Evolutionary conservation across 2,797 vertebrate species (phyloP), one percentile per base, ranked within the genome.

Genomic region (Cottoperca gobio): DNA sequence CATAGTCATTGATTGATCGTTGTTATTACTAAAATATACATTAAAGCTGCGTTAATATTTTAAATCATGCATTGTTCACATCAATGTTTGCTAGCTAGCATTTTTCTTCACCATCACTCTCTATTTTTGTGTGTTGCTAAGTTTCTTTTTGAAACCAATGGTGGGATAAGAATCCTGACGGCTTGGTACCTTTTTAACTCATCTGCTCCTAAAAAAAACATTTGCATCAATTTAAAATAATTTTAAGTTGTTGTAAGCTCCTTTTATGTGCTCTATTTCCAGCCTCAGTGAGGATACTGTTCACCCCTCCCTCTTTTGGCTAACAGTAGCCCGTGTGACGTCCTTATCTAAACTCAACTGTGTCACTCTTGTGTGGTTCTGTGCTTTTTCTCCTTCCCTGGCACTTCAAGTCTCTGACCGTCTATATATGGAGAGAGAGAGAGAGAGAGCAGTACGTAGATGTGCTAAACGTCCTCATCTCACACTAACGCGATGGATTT

Each of bases 331-430:
- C 80, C 69, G 33, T 35, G 70, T 83, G 65, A 73, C 2, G 24
- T 88, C 71, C 61, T 67, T 40, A 77, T 83, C 85, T 81, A 33
- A 83, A 76, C 81, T 75, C 58, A 45, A 78, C 63, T 88, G 79
- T 86, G 78, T 70, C 87, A 88, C 81, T 85, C 70, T 71, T 83
- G 39, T 83, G 85, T 90, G 72, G 73, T 77, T 88, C 79, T 89
- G 76, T 84, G 79, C 66, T 84, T 73, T 81, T 65, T 87, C 70
- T 84, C 66, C 76, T 70, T 72, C 76, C 71, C 55, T 59, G 74
- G 46, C 86, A 62, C 67, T 40, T 71, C 5, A 79, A 72, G 28
- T 73, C 60, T 83, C 74, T 60, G 57, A 70, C 10, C 3, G 24
- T 83, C 77, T 88, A 45, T 78, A 77, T 78, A 76, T 76, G 86